Evolutionary conservation across 2,888 invertebrate species (phyloP), one percentile per base, ranked within the genome.

Genomic region (Lasioglossum villosulum): DNA sequence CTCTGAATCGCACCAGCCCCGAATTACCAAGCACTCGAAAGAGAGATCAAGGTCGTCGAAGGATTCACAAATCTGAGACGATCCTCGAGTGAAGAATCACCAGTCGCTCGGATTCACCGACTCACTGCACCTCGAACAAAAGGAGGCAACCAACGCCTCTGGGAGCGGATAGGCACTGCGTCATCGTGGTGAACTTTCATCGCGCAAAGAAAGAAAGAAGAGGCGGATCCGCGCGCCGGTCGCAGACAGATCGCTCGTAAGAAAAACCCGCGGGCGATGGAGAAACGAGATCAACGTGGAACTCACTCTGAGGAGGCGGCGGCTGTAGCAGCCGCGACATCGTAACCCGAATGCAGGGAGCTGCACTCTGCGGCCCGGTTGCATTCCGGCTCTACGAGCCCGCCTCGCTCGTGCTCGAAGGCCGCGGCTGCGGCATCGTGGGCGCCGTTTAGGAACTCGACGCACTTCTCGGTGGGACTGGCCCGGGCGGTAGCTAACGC

Each of bases 391-490:
- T 89, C 89, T 19, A 52, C 82, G 48, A 83, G 34, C 72, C 23
- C 89, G 84, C 23, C 88, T 86, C 89, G 88, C 30, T 89, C 89
- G 80, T 83, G 78, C 73, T 83, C 89, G 83, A 90, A 88, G 75
- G 80, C 78, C 79, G 78, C 79, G 27, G 76, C 80, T 6, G 70
- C 80, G 19, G 78, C 84, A 19, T 87, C 84, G 68, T 80, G 88
- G 48, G 91, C 86, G 39, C 91, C 86, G 74, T 93, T 94, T 34
- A 95, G 86, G 78, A 93, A 95, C 82, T 94, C 94, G 75, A 95
- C 94, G 91, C 95, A 95, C 91, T 95, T 95, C 85, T 95, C 95
- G 79, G 95, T 94, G 12, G 95, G 94, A 78, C 94, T 95, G 14
- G 95, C 92, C 37, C 94, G 88, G 6, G 93, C 90, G 30, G 93